phyloP scores from a whole-genome alignment of 2,888 invertebrate species.

The Clunio marinus region DNA sequence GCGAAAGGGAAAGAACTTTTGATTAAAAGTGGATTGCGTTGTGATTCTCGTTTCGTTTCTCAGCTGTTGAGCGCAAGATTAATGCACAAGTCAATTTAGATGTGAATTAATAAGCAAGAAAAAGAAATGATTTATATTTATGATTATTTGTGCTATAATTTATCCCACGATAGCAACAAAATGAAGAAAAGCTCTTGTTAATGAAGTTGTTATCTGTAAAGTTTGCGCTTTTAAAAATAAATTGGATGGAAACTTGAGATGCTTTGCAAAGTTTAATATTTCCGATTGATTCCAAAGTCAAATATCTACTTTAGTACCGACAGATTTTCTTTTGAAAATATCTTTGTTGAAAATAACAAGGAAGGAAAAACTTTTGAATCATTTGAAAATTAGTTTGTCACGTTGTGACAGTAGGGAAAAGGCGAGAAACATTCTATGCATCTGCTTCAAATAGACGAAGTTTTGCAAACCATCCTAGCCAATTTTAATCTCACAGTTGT shows the following conservation, averaged over 20 bases:
- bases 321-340: too few species aligned
- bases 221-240: neutral
- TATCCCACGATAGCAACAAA: neutral
- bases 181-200: constrained; percentile 22
- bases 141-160: constrained; percentile 21
- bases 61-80: neutral
- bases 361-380: neutral
- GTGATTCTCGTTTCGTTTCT: too few species aligned
- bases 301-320: too few species aligned
- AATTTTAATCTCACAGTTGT: too few species aligned
- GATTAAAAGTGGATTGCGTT: too few species aligned
- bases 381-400: constrained; percentile 1
- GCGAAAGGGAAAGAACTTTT: too few species aligned
- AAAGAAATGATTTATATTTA: constrained; percentile 36
- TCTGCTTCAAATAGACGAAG: neutral
- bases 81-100: neutral
- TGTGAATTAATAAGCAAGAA: constrained; percentile 4
- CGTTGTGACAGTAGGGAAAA: neutral
- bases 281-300: too few species aligned
- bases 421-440: neutral
- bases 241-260: constrained; percentile 4
- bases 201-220: constrained; percentile 31
- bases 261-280: too few species aligned
- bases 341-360: too few species aligned
- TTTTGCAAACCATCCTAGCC: too few species aligned